phyloP scores from a whole-genome alignment of 2,888 invertebrate species.

The Dynastes tityus region DNA sequence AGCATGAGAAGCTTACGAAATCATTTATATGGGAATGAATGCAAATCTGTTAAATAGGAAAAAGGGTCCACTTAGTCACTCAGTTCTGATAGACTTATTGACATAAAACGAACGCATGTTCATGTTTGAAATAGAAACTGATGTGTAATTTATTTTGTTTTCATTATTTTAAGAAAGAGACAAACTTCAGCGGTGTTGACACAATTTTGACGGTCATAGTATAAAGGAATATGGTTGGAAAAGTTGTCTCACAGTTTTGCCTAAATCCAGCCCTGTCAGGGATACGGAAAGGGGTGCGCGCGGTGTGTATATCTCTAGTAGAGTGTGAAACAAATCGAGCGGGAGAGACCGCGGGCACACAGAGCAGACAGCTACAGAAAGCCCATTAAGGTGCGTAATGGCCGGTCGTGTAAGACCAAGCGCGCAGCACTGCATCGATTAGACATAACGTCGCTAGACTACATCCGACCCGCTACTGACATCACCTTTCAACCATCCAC shows the following conservation, averaged over 20 bases:
- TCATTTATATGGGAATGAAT: no score
- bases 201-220: no score
- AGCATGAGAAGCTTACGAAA: no score
- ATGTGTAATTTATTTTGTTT: no score
- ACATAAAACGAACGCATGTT: no score
- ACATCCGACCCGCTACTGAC: constrained; percentile 70
- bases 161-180: no score
- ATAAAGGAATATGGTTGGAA: no score
- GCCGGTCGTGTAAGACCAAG: constrained; percentile 78
- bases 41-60: no score
- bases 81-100: no score
- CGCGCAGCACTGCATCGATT: constrained; percentile 82
- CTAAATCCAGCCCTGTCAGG: constrained; percentile 18
- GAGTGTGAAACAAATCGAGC: constrained; percentile 63
- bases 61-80: no score
- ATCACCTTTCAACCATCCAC: constrained; percentile 59
- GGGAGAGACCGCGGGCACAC: constrained; percentile 59
- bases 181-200: no score
- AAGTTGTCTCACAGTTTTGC: neutral
- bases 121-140: no score
- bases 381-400: constrained; percentile 86
- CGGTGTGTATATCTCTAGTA: constrained; percentile 55
- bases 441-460: constrained; percentile 75
- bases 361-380: constrained; percentile 66
- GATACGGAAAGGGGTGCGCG: constrained; percentile 48